Percentiles rank a stretch among this genome's conserved stretches.
These are phyloP conservation scores for Egretta garzetta DNA, from an alignment of 2,113 vertebrate genomes.

Conservation along the genomic window DNA sequence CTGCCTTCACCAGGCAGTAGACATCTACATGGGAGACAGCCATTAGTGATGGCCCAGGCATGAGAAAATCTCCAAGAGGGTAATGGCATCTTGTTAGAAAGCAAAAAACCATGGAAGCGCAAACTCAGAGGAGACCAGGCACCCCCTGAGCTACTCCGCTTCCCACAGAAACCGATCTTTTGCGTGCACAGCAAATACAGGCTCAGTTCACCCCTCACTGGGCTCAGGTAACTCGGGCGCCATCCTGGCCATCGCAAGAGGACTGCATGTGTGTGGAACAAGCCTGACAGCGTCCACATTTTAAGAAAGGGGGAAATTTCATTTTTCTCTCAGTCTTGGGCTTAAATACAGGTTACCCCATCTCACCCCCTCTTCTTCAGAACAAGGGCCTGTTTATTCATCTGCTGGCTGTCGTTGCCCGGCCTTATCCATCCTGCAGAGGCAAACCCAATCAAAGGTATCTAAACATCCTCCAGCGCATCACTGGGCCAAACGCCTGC, in stretches of 20 bases:
- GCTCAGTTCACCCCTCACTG: neutral
- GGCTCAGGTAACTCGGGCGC: fast-evolving
- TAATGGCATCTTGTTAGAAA: neutral
- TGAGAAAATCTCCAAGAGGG: neutral
- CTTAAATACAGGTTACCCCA: neutral
- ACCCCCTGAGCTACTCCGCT: neutral
- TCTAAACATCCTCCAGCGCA: neutral
- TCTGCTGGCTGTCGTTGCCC: neutral
- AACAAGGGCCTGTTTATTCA: neutral
- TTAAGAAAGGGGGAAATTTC: neutral
- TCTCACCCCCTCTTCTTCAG: neutral
- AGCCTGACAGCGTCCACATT: neutral
- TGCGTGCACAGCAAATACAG: neutral
- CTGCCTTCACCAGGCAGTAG: neutral
- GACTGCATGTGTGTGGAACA: neutral
- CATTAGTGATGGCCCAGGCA: neutral
- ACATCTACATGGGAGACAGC: neutral
- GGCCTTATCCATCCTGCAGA: neutral
- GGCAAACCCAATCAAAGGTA: neutral
- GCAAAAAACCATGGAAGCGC: neutral
- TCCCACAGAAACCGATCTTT: neutral
- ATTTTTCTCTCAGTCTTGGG: neutral
- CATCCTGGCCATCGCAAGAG: neutral
- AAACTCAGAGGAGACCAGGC: neutral
- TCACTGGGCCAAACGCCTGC: neutral